A percentile compares a stretch with the other conserved stretches of the same genome.
phyloP scores from a whole-genome alignment of 2,888 invertebrate species.

The Hipparchia semele region DNA sequence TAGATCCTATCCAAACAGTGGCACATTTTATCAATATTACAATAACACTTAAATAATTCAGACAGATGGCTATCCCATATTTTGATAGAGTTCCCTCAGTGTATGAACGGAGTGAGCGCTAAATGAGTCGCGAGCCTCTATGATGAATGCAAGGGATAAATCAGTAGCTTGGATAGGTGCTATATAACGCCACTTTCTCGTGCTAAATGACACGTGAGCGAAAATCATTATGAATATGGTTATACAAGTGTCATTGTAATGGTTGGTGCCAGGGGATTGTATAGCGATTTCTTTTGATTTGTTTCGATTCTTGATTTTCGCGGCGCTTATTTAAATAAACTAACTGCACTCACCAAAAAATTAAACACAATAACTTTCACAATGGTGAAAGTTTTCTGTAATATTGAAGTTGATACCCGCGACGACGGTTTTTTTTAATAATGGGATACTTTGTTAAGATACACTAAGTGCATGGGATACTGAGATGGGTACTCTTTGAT shows the following conservation, averaged over 20 bases:
- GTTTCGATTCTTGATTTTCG: not conserved
- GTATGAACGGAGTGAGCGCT: conserved; percentile 58
- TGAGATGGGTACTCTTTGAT: no score
- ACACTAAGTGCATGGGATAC: no score
- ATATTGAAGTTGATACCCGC: no score
- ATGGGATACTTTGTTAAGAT: no score
- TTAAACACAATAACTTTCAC: no score
- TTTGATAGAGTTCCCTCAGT: conserved; percentile 49
- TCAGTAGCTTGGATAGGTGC: conserved; percentile 54
- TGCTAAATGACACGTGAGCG: conserved; percentile 69
- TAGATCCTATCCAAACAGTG: conserved; percentile 1
- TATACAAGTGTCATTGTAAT: conserved; percentile 6
- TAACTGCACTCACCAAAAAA: no score
- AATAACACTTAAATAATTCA: conserved; percentile 23
- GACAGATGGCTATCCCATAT: conserved; percentile 47
- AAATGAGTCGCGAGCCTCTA: conserved; percentile 62
- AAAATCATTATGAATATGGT: conserved; percentile 36
- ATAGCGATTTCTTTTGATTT: not conserved
- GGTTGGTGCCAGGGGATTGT: not conserved
- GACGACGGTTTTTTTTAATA: no score
- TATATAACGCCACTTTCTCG: conserved; percentile 64
- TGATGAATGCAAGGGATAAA: conserved; percentile 60
- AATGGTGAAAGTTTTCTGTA: no score
- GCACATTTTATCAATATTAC: conserved; percentile 22
- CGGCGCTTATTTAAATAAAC: not conserved